These are phyloP conservation scores for Pollicipes pollicipes DNA, from an alignment of 1,140 invertebrate species.

Conservation along the genomic window DNA sequence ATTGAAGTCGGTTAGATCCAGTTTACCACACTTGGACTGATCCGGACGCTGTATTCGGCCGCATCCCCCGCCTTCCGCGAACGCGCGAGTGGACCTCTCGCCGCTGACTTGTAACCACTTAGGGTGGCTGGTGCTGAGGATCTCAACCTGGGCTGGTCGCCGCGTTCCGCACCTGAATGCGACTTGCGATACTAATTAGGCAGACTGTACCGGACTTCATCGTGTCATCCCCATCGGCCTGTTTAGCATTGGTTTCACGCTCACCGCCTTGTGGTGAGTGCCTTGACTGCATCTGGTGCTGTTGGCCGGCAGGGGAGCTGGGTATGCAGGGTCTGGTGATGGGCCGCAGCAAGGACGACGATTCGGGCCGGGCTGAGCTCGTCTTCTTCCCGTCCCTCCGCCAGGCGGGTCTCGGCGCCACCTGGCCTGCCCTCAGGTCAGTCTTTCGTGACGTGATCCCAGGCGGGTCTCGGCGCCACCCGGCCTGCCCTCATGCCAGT, in stretches of 20 bases:
- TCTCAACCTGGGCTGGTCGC: too few relatives aligned
- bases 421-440: constrained; percentile 20
- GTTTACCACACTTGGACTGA: too few relatives aligned
- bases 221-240: neutral
- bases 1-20: too few relatives aligned
- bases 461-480: too few relatives aligned
- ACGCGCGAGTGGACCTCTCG: too few relatives aligned
- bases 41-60: too few relatives aligned
- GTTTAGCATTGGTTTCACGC: neutral
- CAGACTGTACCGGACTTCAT: neutral
- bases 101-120: too few relatives aligned
- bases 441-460: too few relatives aligned
- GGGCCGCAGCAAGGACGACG: constrained; percentile 30
- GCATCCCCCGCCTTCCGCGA: too few relatives aligned
- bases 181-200: neutral
- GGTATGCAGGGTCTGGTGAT: constrained; percentile 22
- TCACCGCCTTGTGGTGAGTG: neutral
- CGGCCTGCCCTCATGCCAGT: too few relatives aligned
- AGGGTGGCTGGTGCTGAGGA: too few relatives aligned
- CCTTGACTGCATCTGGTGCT: neutral
- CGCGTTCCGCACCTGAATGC: constrained; percentile 1
- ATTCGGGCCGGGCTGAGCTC: constrained; percentile 26
- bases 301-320: constrained; percentile 24
- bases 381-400: constrained; percentile 25
- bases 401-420: constrained; percentile 20